Conservation (phyloP, 2,113 vertebrate genomes). For the Callospermophilus lateralis region DNA sequence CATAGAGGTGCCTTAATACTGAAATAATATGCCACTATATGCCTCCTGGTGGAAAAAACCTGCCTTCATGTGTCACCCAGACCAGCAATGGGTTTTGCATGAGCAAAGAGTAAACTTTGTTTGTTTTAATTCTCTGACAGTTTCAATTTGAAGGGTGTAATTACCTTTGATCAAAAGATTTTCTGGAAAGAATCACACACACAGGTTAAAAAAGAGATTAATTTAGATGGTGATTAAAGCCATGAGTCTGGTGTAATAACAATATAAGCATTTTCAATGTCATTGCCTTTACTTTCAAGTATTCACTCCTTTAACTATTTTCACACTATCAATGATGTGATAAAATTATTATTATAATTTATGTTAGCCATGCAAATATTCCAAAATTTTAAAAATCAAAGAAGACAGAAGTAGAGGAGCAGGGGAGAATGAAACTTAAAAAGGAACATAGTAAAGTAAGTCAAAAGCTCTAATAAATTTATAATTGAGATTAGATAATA, state of each 20-base stretch:
- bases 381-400: background rate
- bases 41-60: background rate
- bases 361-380: background rate
- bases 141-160: background rate
- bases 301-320: background rate
- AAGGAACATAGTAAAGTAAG: background rate
- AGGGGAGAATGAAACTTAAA: background rate
- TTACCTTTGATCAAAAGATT: background rate
- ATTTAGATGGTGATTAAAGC: background rate
- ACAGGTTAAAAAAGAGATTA: background rate
- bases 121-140: background rate
- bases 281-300: background rate
- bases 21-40: background rate
- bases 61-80: background rate
- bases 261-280: background rate
- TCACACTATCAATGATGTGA: background rate
- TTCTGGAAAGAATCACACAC: background rate
- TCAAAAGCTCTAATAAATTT: background rate
- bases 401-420: background rate
- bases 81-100: background rate
- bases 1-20: background rate
- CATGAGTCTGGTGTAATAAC: background rate
- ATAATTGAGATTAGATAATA: background rate
- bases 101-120: background rate
- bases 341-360: slow-evolving; percentile 25